Evolutionary conservation across 2,797 vertebrate genomes (phyloP).

Genomic region (Arctocebus calabarensis): DNA sequence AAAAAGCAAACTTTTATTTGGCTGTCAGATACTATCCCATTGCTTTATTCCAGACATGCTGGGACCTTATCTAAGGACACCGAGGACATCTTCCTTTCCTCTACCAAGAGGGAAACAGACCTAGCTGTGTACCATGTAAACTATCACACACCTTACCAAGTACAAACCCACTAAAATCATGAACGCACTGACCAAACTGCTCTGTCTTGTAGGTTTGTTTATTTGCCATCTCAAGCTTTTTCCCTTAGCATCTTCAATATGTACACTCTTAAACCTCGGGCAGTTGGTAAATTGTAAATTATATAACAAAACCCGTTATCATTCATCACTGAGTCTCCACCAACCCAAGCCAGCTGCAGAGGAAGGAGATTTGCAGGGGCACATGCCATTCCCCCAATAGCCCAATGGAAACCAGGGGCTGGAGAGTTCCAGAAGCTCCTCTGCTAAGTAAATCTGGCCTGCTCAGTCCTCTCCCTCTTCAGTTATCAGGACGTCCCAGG

Average conservation of each 20-base stretch:
- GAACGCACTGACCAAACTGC: neutral
- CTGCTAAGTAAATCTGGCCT: conserved; percentile 31
- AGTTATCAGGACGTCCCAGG: neutral
- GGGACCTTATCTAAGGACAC: neutral
- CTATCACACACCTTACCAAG: neutral
- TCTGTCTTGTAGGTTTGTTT: neutral
- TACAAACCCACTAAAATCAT: neutral
- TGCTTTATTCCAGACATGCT: neutral
- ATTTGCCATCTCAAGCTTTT: conserved; percentile 30
- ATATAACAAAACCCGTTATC: conserved; percentile 54
- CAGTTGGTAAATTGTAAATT: conserved; percentile 46
- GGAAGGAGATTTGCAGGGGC: conserved; percentile 40
- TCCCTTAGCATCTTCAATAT: conserved; percentile 26
- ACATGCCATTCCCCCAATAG: neutral
- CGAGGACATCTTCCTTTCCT: neutral
- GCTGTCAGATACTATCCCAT: neutral
- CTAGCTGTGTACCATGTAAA: neutral
- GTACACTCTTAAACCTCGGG: conserved; percentile 40
- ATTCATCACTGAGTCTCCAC: conserved; percentile 36
- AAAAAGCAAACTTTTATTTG: neutral
- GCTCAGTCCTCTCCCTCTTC: neutral
- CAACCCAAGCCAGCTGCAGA: conserved; percentile 3
- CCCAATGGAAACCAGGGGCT: neutral
- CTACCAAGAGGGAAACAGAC: neutral
- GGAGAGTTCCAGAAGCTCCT: neutral